Base-by-base conservation (phyloP, 2,113 vertebrate species). In the Ictidomys tridecemlineatus region DNA sequence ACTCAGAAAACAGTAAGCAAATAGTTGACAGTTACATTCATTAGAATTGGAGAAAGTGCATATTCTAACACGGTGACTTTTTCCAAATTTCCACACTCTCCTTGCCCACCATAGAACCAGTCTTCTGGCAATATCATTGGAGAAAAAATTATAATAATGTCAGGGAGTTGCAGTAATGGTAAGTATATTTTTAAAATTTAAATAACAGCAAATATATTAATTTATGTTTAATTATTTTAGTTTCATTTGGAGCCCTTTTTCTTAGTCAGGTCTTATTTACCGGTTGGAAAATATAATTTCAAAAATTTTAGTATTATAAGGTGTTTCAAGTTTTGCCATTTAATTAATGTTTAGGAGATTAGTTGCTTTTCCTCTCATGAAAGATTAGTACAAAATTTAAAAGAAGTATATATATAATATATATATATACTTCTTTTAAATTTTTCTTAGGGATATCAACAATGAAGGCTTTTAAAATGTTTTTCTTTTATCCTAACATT, bases 281-380 rank as follows among this genome's bases (percentile, higher is more conserved):
- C 39, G 45, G 17, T 70, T 92, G 37, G 32, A 93, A 6, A 76
- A 12, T 2, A 0, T 30, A 11, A 84, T 22, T 51, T 94, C 93
- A 65, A 80, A 96, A 97, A 96, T 73, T 34, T 87, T 80, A 82
- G 34, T 92, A 96, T 32, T 53, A 0, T 93, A 48, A 28, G 1
- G 0, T 83, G 14, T 96, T 32, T 97, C 80, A 82, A 90, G 1
- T 80, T 28, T 63, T 85, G 1, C 1, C 58, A 28, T 67, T 95
- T 89, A 82, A 39, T 94, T 96, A 51, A 26, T 92, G 51, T 73
- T 89, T 89, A 88, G 18, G 42, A 58, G 16, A 93, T 85, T 9
- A 76, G 90, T 87, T 93, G 56, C 77, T 97, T 97, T 97, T 93
- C 30, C 45, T 95, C 95, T 26, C 73, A 2, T 24, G 16, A 58